Evolutionary conservation across 2,888 invertebrate genomes (phyloP), one percentile per base, ranked within the genome.

Genomic region (Hipparchia semele): DNA sequence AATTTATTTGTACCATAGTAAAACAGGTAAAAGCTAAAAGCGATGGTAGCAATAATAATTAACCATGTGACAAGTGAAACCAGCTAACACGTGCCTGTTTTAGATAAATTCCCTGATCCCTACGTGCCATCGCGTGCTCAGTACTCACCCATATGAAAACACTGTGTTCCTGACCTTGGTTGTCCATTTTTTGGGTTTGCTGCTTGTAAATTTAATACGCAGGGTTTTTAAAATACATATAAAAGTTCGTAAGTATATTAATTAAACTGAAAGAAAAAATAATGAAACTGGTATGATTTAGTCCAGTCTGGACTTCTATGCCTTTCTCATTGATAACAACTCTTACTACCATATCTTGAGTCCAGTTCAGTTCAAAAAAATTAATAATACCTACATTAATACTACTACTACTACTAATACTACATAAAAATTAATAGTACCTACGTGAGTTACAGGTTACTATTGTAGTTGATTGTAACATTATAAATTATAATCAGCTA

Each of bases 141-240:
- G 53, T 49, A 94, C 95, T 95, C 88, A 96, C 95, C 89, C 95
- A 94, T 72, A 94, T 84, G 80, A 95, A 94, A 70, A 95, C 91
- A 89, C 95, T 94, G 83, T 94, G 94, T 80, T 94, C 94, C 72
- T 93, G 86, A 73, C 87, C 92, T 83, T 92, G 79, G 53, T 84
- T 87, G 79, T 93, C 92, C 90, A 90, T 76, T 75, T 82, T 75
- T 62, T 82, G 81, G 64, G 84, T 77, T 90, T 92, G 93, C 91
- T 92, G 91, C 92, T 87, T 92, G 90, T 79, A 82, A 78, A 78
- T 73, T 77, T 61, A 76, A 56, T 8, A 62, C 9, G 8, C 12
- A 53, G 51, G 45, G 7, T 45, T 60, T 60, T 70, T 61, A 8
- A 58, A 7, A 62, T 13, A 64, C 23, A 59, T 10, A 60, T 12